Percentiles rank a stretch among this genome's conserved stretches.
Conservation (phyloP, 1,140 invertebrate genomes). For the Scylla paramamosain region DNA sequence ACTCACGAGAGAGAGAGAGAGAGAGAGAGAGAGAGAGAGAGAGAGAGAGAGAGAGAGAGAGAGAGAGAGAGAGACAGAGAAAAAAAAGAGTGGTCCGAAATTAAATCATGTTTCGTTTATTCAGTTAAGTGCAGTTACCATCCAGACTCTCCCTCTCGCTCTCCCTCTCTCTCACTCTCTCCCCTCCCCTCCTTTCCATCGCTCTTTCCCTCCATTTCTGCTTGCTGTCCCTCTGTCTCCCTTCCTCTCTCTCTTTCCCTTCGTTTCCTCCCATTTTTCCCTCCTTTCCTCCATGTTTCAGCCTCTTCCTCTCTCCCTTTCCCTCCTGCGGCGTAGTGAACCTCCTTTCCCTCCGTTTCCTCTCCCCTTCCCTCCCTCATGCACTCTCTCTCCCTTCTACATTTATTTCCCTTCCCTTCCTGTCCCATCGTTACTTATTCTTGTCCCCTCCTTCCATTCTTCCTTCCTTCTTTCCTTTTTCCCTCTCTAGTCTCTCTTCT, state of each 20-base stretch:
- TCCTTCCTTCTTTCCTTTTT: too few relatives aligned
- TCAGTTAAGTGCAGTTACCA: too few relatives aligned
- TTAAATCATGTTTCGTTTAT: too few relatives aligned
- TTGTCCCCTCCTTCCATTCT: too few relatives aligned
- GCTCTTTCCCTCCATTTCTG: background rate
- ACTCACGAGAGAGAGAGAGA: background rate
- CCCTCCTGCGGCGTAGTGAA: background rate
- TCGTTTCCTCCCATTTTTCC: slow-evolving; percentile 9
- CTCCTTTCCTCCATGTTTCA: background rate
- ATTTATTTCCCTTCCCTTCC: too few relatives aligned
- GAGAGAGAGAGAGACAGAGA: background rate
- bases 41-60: background rate
- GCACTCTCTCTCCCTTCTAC: too few relatives aligned
- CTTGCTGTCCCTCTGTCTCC: background rate
- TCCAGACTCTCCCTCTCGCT: background rate
- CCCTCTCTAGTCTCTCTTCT: too few relatives aligned
- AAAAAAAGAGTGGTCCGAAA: background rate
- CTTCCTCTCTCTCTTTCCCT: background rate
- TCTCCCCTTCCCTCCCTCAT: background rate
- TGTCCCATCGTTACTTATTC: too few relatives aligned
- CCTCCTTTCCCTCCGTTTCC: background rate
- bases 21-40: background rate
- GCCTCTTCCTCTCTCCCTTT: background rate
- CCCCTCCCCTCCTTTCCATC: background rate
- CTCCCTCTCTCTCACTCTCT: background rate